Evolutionary conservation across 1,140 invertebrate species (phyloP).

Genomic region (Amyelois transitella): DNA sequence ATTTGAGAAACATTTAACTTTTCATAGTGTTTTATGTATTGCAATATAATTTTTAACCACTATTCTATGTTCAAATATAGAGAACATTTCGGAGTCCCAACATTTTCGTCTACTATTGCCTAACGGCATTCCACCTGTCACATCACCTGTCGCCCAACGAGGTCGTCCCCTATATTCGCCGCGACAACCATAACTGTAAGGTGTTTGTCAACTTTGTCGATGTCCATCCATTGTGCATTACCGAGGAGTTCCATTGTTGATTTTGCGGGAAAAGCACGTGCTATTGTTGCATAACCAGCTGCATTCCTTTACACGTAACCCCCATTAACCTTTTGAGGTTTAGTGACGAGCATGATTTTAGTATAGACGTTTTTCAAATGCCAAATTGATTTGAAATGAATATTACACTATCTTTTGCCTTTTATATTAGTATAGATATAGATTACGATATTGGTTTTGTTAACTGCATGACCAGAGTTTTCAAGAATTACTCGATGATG

Average conservation of each 20-base stretch:
- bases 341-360: too few species aligned
- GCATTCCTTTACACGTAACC: too few species aligned
- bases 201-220: neutral
- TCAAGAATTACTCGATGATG: too few species aligned
- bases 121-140: neutral
- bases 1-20: too few species aligned
- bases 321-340: too few species aligned
- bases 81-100: neutral
- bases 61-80: too few species aligned
- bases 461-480: too few species aligned
- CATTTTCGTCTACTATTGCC: neutral
- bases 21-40: neutral
- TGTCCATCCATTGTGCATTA: neutral
- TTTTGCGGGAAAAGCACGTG: neutral
- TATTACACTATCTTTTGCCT: too few species aligned
- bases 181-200: neutral
- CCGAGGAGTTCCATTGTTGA: neutral
- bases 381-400: too few species aligned
- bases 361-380: too few species aligned
- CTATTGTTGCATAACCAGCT: conserved; percentile 1
- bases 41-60: neutral
- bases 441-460: too few species aligned
- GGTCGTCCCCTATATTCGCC: neutral
- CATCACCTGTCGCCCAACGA: neutral
- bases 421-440: too few species aligned